Evolutionary conservation across 2,888 invertebrate species (phyloP).

Genomic region (Patella ulyssiponensis): DNA sequence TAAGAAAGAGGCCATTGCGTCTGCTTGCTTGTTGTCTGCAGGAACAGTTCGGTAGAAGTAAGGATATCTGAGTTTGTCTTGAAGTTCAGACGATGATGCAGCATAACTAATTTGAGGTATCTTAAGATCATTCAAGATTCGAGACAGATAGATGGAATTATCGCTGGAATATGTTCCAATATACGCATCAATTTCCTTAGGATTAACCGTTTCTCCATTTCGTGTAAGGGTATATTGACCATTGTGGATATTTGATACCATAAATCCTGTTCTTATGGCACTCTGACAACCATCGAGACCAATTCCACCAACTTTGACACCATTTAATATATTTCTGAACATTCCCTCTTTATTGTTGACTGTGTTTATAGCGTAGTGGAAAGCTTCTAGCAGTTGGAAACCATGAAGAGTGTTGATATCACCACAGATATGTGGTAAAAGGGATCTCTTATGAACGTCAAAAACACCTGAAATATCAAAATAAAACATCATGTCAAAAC

Average conservation of each 20-base stretch:
- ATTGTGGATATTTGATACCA: slow-evolving; percentile 66
- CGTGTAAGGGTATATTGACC: slow-evolving; percentile 47
- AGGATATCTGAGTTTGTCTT: slow-evolving; percentile 55
- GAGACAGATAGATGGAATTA: slow-evolving; percentile 55
- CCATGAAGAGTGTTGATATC: slow-evolving; percentile 61
- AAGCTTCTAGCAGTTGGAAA: slow-evolving; percentile 66
- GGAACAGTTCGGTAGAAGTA: slow-evolving; percentile 64
- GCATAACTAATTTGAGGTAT: slow-evolving; percentile 63
- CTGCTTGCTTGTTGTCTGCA: slow-evolving; percentile 58
- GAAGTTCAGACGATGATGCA: slow-evolving; percentile 50
- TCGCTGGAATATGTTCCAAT: slow-evolving; percentile 60
- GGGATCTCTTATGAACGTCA: slow-evolving; percentile 61
- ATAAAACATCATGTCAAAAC: no score
- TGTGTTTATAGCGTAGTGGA: slow-evolving; percentile 63
- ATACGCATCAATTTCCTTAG: slow-evolving; percentile 59
- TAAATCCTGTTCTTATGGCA: slow-evolving; percentile 57
- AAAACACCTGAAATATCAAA: slow-evolving; percentile 58
- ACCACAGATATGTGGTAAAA: slow-evolving; percentile 63
- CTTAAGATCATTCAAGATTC: slow-evolving; percentile 57
- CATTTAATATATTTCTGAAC: slow-evolving; percentile 56
- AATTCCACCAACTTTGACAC: slow-evolving; percentile 62
- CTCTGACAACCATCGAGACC: slow-evolving; percentile 66
- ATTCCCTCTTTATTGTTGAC: slow-evolving; percentile 64
- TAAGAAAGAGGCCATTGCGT: slow-evolving; percentile 68
- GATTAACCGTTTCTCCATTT: slow-evolving; percentile 47